phyloP scores from a whole-genome alignment of 2,113 vertebrate species.

The Phoxinus phoxinus region DNA sequence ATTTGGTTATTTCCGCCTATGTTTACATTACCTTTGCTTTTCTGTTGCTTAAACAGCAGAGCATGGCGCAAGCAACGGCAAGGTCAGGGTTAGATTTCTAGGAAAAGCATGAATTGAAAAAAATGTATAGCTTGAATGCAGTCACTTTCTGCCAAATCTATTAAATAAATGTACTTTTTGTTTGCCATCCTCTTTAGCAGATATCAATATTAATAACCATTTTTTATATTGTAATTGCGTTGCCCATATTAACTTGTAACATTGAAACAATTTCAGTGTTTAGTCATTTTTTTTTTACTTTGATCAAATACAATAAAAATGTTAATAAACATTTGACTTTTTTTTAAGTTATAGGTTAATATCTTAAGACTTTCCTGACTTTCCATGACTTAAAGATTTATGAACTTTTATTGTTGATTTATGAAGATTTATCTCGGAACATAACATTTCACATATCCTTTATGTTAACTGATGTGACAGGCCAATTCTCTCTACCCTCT shows the following conservation, averaged over 20 bases:
- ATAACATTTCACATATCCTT: not conserved
- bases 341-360: not conserved
- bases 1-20: not conserved
- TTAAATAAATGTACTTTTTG: not conserved
- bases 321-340: not conserved
- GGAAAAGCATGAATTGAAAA: not conserved
- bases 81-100: not conserved
- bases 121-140: not conserved
- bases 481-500: slow-evolving; percentile 1
- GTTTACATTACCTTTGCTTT: not conserved
- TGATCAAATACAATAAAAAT: not conserved
- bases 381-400: not conserved
- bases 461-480: not conserved
- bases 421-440: no score
- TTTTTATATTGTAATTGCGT: no score
- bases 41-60: not conserved
- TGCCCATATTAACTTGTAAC: not conserved
- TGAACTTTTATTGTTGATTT: no score
- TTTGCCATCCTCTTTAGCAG: no score
- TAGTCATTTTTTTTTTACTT: not conserved
- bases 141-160: not conserved
- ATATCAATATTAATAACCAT: no score
- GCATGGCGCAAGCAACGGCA: not conserved
- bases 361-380: not conserved
- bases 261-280: not conserved